phyloP scores from a whole-genome alignment of 2,888 invertebrate species.

The Electrophaes corylata region DNA sequence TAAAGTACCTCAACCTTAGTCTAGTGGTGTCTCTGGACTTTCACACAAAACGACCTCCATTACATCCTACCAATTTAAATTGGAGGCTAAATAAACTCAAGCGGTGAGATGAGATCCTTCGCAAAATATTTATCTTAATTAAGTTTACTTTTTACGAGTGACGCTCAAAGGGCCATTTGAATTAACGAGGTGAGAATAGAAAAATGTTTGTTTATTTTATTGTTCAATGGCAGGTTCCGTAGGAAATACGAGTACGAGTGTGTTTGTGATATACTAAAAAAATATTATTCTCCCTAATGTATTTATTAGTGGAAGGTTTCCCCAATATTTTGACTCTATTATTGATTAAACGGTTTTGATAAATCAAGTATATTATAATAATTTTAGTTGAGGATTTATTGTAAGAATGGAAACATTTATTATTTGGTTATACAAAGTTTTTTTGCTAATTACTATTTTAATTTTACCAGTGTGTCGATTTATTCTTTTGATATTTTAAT shows the following conservation, averaged over 20 bases:
- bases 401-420: too few relatives aligned
- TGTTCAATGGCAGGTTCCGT: constrained; percentile 16
- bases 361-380: too few relatives aligned
- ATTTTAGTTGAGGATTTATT: too few relatives aligned
- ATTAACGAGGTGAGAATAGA: constrained; percentile 51
- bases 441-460: too few relatives aligned
- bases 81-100: constrained; percentile 46
- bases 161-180: constrained; percentile 47
- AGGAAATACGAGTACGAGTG: constrained; percentile 28
- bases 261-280: background rate
- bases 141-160: constrained; percentile 45
- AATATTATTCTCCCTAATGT: too few relatives aligned
- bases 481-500: too few relatives aligned
- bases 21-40: constrained; percentile 39
- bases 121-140: constrained; percentile 49
- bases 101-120: constrained; percentile 39
- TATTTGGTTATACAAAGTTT: too few relatives aligned
- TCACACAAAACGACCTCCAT: constrained; percentile 44
- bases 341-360: too few relatives aligned
- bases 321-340: too few relatives aligned
- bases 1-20: constrained; percentile 2
- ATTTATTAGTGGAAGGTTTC: too few relatives aligned
- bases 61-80: constrained; percentile 50
- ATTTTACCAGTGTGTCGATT: too few relatives aligned
- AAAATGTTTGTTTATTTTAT: constrained; percentile 46